Conservation (phyloP, 2,113 vertebrate species). For the Vidua chalybeata region DNA sequence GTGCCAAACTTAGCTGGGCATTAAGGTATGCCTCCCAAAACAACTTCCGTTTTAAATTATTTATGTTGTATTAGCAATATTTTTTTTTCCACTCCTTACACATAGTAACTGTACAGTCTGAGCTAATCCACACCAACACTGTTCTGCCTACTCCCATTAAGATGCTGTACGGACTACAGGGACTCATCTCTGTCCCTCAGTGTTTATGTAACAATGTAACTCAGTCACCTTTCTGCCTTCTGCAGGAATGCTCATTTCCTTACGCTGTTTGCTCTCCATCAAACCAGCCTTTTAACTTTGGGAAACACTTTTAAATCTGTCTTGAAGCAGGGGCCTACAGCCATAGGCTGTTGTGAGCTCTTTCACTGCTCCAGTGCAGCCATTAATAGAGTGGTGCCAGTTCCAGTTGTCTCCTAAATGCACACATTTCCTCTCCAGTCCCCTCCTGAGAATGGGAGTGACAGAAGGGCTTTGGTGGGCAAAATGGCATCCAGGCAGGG, state of each 20-base stretch:
- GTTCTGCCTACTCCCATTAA: neutral
- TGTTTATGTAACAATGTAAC: accelerated
- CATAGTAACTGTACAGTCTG: neutral
- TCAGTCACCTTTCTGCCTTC: neutral
- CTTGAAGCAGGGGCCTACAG: neutral
- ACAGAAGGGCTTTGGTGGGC: neutral
- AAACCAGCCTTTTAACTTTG: neutral
- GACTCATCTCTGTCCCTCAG: neutral
- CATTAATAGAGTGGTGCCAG: neutral
- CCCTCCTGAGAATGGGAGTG: neutral
- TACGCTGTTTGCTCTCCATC: neutral
- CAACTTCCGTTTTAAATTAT: neutral
- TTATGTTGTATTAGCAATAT: neutral
- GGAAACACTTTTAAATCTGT: neutral
- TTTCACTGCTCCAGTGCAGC: neutral
- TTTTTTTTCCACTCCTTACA: neutral
- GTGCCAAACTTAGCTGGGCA: neutral
- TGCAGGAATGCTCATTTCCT: neutral
- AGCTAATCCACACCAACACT: neutral
- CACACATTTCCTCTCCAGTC: neutral
- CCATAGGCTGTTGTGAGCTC: neutral
- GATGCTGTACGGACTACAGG: neutral
- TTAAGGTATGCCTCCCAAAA: neutral
- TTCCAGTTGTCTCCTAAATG: neutral
- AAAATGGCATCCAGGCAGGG: neutral